Evolutionary conservation across 2,113 vertebrate genomes (phyloP), one percentile per base, ranked within the genome.

Genomic region (Phaethon lepturus): DNA sequence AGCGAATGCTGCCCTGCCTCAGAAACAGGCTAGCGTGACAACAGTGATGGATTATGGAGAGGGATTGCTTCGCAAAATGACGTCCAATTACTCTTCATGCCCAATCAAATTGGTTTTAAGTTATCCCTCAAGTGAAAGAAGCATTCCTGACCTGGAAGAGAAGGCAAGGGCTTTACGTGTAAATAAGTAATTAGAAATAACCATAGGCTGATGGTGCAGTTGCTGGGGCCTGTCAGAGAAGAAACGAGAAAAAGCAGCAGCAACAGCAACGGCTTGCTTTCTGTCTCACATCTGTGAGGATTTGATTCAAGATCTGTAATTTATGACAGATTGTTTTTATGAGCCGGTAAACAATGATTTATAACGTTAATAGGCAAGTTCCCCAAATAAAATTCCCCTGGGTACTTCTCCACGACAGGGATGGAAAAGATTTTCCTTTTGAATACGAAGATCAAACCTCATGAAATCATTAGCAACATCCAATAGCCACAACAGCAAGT

Each of bases 101-200:
- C 67, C 71, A 95, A 88, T 94, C 87, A 88, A 87, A 96, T 11
- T 76, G 77, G 60, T 86, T 97, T 94, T 96, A 96, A 95, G 86
- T 92, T 93, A 92, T 71, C 63, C 35, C 83, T 96, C 87, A 91
- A 83, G 53, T 85, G 63, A 90, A 94, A 95, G 50, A 66, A 94
- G 75, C 92, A 90, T 79, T 81, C 59, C 87, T 92, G 90, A 77
- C 66, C 90, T 88, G 86, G 63, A 96, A 95, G 44, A 62, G 59
- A 69, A 84, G 64, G 77, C 88, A 86, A 78, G 11, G 58, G 77
- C 67, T 94, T 91, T 66, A 38, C 3, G 2, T 58, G 81, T 93
- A 96, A 90, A 96, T 89, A 96, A 95, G 90, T 69, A 90, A 95
- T 95, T 63, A 87, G 92, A 84, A 95, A 75, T 75, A 92, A 91